These are phyloP conservation scores for Diplodus sargus DNA, from an alignment of 2,797 vertebrate genomes.

Conservation along the genomic window DNA sequence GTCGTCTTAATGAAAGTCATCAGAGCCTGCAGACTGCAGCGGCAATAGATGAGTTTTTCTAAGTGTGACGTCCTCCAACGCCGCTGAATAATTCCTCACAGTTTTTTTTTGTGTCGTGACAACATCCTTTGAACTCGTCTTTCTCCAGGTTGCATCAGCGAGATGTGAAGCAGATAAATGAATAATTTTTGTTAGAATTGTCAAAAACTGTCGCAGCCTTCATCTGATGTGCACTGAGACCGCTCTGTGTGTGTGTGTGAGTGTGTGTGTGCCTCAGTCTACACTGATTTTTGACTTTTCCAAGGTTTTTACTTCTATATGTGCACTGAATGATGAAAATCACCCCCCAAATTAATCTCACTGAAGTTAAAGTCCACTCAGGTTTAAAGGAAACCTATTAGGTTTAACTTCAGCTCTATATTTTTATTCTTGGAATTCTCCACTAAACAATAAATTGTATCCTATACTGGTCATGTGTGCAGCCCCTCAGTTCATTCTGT, in stretches of 20 bases:
- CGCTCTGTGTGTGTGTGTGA: conserved; percentile 22
- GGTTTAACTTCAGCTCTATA: conserved; percentile 13
- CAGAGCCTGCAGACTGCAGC: not conserved
- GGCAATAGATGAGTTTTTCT: conserved; percentile 1
- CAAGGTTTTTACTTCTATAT: conserved; percentile 22
- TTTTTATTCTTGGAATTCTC: no score
- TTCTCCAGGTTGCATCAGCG: conserved; percentile 84
- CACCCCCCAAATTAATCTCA: conserved; percentile 24
- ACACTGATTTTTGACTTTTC: conserved; percentile 38
- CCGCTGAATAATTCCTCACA: conserved; percentile 39
- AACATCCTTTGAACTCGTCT: conserved; percentile 72
- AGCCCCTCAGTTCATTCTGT: no score
- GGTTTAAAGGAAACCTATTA: conserved; percentile 22
- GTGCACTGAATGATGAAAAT: conserved; percentile 27
- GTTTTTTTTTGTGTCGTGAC: conserved; percentile 35
- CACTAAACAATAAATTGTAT: no score
- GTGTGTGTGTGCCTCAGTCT: not conserved
- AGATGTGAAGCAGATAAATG: conserved; percentile 78
- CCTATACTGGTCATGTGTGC: no score
- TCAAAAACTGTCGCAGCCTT: conserved; percentile 75
- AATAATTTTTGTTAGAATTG: conserved; percentile 78
- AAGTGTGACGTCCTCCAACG: conserved; percentile 19
- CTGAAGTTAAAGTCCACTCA: conserved; percentile 11
- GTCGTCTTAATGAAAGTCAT: not conserved
- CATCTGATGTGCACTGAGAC: conserved; percentile 49